Base-by-base conservation (phyloP, 2,113 vertebrate species). In the Leucoraja erinaceus region DNA sequence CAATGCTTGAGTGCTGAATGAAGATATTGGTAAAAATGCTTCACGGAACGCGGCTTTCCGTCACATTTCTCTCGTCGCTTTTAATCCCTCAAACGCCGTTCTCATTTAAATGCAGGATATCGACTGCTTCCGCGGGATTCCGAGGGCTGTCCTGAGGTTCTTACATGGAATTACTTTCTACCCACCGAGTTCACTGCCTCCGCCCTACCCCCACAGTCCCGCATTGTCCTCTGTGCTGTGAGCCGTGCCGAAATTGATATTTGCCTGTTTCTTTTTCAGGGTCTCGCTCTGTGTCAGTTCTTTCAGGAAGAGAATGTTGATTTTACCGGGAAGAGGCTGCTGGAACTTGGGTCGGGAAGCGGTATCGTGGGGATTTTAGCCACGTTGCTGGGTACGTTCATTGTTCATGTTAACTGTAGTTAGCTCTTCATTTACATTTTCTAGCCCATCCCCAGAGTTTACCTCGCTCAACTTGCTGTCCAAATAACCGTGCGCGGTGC, bases 291-390 rank as follows among this genome's bases (percentile, higher is more conserved):
- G 4, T 86, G 81, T 61, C 56, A 28, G 25, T 86, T 59, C 54
- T 86, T 86, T 61, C 9, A 86, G 10, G 81, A 59, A n/a, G 25
- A 86, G 54, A 86, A 86, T 54, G 1, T 86, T 59, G 28, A 86
- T 86, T 86, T 86, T 86, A 86, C 25, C 5, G 81, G 81, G 81
- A 86, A 86, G 81, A 86, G 61, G 81, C 22, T 86, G 56, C 81
- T 86, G 61, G 81, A 86, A 86, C 56, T 86, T 25, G 81, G 81
- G 4, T 86, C 81, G 28, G 81, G 81, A 10, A 86, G 54, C 11
- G 81, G 81, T 14, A 16, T 86, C 11, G 81, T 86, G 81, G 81
- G 81, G 22, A 86, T 86, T 86, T 86, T 86, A 11, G 81, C 25
- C 25, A 56, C 5, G 25, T 28, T 86, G 25, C 81, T 86, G 56